Evolutionary conservation across 2,888 invertebrate genomes (phyloP).

Genomic region (Branchellion lobata): DNA sequence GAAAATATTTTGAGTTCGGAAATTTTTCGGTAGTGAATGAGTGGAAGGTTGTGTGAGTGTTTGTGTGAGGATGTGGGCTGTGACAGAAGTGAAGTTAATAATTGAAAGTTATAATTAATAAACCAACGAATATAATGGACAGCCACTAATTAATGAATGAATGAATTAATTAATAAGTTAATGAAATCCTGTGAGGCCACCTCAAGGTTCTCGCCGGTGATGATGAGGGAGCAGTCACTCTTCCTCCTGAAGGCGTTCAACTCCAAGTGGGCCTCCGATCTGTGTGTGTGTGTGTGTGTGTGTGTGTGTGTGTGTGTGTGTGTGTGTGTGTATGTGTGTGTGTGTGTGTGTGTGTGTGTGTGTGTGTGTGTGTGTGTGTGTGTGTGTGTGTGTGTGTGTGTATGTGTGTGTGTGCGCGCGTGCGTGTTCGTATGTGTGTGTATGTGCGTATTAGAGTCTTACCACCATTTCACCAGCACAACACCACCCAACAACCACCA

Average conservation of each 20-base stretch:
- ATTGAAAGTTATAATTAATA: no score
- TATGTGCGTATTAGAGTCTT: not conserved
- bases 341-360: conserved; percentile 23
- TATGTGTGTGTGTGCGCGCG: conserved; percentile 11
- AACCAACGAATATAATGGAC: no score
- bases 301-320: conserved; percentile 23
- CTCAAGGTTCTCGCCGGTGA: conserved; percentile 73
- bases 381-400: conserved; percentile 23
- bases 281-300: conserved; percentile 19
- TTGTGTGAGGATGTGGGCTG: no score
- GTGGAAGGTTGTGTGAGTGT: no score
- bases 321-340: conserved; percentile 17
- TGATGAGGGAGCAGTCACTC: conserved; percentile 70
- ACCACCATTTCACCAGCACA: no score
- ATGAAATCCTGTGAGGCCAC: no score
- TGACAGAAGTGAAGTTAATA: no score
- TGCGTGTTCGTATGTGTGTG: conserved; percentile 11
- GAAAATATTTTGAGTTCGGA: no score
- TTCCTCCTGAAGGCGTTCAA: conserved; percentile 68
- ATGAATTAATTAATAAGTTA: no score
- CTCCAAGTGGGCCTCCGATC: conserved; percentile 69
- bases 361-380: conserved; percentile 22
- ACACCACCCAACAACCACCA: no score
- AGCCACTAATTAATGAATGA: no score
- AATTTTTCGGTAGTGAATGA: no score